A percentile compares a stretch with the other conserved stretches of the same genome.
These are phyloP conservation scores for Capitella teleta DNA, from an alignment of 1,140 invertebrate genomes.

Conservation along the genomic window DNA sequence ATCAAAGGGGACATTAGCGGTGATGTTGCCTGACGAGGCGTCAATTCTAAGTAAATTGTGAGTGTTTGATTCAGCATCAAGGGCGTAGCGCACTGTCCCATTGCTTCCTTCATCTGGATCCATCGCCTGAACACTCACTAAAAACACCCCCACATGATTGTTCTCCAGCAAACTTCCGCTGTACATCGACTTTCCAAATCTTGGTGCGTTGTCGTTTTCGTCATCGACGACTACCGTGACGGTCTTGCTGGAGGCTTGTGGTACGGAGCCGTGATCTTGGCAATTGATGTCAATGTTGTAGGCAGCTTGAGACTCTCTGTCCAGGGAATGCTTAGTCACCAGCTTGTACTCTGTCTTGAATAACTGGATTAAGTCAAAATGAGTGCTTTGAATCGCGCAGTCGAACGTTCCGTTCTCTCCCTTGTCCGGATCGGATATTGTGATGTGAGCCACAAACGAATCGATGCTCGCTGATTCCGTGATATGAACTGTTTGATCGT, in stretches of 20 bases:
- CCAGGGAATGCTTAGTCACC: slow-evolving; percentile 1
- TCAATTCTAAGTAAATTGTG: slow-evolving; percentile 3
- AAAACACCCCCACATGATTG: background rate
- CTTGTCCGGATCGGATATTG: slow-evolving; percentile 2
- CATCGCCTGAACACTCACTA: slow-evolving; percentile 1
- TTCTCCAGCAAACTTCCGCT: slow-evolving; percentile 7
- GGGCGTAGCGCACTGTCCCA: background rate
- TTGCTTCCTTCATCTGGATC: background rate
- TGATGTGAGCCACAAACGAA: slow-evolving; percentile 3
- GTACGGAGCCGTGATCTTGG: background rate
- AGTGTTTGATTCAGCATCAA: slow-evolving; percentile 1
- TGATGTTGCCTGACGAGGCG: background rate
- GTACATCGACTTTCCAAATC: slow-evolving; percentile 1
- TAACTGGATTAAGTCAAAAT: background rate
- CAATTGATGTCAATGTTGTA: background rate
- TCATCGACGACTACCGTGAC: background rate
- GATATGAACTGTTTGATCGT: background rate
- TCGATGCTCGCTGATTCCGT: background rate
- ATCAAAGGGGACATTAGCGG: background rate
- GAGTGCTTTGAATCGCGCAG: background rate
- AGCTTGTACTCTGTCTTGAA: slow-evolving; percentile 5
- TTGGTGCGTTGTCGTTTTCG: slow-evolving; percentile 3
- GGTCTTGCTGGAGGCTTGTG: background rate
- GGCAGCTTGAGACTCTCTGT: background rate
- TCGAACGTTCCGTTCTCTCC: slow-evolving; percentile 2